Base-by-base conservation (phyloP, 1,140 invertebrate species). In the Manduca sexta region DNA sequence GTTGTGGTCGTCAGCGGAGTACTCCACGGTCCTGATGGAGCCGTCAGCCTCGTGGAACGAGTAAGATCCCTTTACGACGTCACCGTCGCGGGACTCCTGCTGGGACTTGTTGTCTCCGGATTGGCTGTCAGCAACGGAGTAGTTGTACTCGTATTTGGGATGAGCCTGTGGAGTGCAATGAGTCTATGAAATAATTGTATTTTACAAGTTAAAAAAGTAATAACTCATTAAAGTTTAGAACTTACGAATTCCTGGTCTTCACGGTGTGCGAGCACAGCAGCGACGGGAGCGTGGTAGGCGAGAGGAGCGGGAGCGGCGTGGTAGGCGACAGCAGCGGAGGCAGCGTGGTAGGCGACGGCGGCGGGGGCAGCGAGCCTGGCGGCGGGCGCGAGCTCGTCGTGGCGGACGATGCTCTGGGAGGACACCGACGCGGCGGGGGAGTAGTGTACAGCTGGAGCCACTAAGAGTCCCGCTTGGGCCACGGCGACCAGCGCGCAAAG, bases 61-160 rank as follows among this genome's bases (percentile, higher is more conserved):
- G 77, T 90, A 91, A 16, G 79, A 77, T 60, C 87, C 87, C 67
- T 87, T 84, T 40, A 88, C 83, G 13, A 79, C 75, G 52, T 87
- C 86, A 45, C 87, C 87, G 51, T 88, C 86, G 44, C 87, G 75
- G 44, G 57, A 46, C 63, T 89, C 87, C 56, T 86, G 77, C 53
- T 88, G 87, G 53, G 70, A 74, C 64, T 88, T 87, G 56, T 81
- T 64, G 70, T 88, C 86, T 42, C 85, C 85, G 42, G 82, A 83
- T 52, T 86, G 79, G 35, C 71, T 65, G 57, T 88, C 87, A 47
- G 86, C 75, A 2, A 87, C 83, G 34, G 80, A 84, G 73, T 88
- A 88, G 39, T 74, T 66, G 79, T 75, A 88, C 49, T 87, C 75
- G 73, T 88, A 88, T 59, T 83, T 74, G 29, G 77, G 78, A 45